Base-by-base conservation (phyloP, 2,888 invertebrate genomes). In the Zele albiditarsus region DNA sequence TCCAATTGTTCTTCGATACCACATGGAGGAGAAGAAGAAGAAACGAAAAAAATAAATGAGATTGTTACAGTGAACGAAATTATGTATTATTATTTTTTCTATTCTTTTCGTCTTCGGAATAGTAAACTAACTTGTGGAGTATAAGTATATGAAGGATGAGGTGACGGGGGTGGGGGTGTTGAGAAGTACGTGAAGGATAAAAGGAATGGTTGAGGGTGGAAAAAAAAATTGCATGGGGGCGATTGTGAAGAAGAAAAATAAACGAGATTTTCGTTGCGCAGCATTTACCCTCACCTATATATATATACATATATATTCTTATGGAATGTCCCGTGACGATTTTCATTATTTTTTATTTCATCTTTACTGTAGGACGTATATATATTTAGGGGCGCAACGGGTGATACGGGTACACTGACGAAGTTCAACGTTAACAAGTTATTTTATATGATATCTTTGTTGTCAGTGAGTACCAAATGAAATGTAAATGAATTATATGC, bases 291-390 rank as follows among this genome's bases (percentile, higher is more conserved):
- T 20, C 57, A 60, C 3, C 20, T 53, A n/a, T 46, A 46, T 46
- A 31, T 31, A 31, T 2, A 38, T 38, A 38, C n/a, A n/a, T n/a
- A n/a, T 38, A 38, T 6, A 28, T 14, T 14, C 16, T 3, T n/a
- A 28, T 25, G 28, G 28, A 60, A 60, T 60, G 28, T 28, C n/a
- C n/a, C 28, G 27, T 60, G 28, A 60, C 12, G 28, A 27, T 60
- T 60, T 60, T 27, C 28, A 60, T 60, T 60, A 60, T 60, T 27
- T 14, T 60, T 28, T 60, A 27, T 60, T 28, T 60, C 60, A 28
- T 60, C 12, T 27, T 14, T 6, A 16, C n/a, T 27, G 27, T 20
- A 5, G 10, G 38, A 38, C 12, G 12, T 8, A 38, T 38, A 38
- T 38, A 38, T 38, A 38, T 38, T 38, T 6, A 38, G 12, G 38